Evolutionary conservation across 2,888 invertebrate species (phyloP), one percentile per base, ranked within the genome.

Genomic region (Rambutsinella grinnellia): DNA sequence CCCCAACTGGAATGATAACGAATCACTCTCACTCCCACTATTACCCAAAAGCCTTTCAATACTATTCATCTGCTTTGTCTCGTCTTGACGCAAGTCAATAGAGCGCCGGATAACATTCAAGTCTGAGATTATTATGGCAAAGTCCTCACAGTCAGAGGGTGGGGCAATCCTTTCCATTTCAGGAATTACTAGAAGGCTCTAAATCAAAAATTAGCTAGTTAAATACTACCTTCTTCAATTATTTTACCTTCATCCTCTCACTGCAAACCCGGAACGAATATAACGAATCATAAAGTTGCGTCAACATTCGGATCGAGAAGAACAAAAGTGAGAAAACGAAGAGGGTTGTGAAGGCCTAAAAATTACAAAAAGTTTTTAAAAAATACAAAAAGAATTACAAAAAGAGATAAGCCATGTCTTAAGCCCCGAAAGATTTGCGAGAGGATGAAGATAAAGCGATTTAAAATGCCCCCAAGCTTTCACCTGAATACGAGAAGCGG

Each of bases 401-500:
- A n/a, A n/a, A n/a, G n/a, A n/a, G n/a, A n/a, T n/a, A n/a, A n/a
- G n/a, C n/a, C n/a, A n/a, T n/a, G n/a, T n/a, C n/a, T n/a, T n/a
- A n/a, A n/a, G n/a, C n/a, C n/a, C n/a, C n/a, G n/a, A n/a, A n/a
- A n/a, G n/a, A n/a, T n/a, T n/a, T n/a, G n/a, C n/a, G n/a, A n/a
- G n/a, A n/a, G n/a, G n/a, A n/a, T n/a, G n/a, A n/a, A n/a, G n/a
- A n/a, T n/a, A n/a, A n/a, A n/a, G n/a, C n/a, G n/a, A n/a, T n/a
- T n/a, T n/a, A n/a, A n/a, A n/a, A n/a, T n/a, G n/a, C n/a, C n/a
- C n/a, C n/a, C n/a, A n/a, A n/a, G n/a, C n/a, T 44, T 15, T 49
- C 83, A 87, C 87, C 87, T 87, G 85, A 47, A 86, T 84, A 85
- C 87, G 85, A 60, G 82, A 81, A 83, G 86, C 84, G 54, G 86